Evolutionary conservation across 2,113 vertebrate genomes (phyloP), one percentile per base, ranked within the genome.

Genomic region (Lophotis ruficrista): DNA sequence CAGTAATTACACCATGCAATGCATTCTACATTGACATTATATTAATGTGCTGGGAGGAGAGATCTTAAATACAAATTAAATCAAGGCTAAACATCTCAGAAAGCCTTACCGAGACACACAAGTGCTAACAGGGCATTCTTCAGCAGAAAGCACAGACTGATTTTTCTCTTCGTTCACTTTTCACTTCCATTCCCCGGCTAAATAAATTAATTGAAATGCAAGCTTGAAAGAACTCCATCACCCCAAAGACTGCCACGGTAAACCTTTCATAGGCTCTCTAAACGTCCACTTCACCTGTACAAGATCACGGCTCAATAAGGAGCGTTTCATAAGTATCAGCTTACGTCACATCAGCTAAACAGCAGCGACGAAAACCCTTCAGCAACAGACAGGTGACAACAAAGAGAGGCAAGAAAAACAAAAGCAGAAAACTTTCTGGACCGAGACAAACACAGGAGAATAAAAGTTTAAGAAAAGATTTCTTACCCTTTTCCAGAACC

Each of bases 11-110:
- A 96, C 89, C 72, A 82, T 62, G 92, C 89, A 87, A 92, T 83
- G 91, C 93, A 90, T 94, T 96, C 96, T 94, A 91, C 95, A 91
- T 68, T 97, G 96, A 97, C 97, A 96, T 87, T 96, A 94, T 94
- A 97, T 97, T 97, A 96, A 97, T 94, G 86, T 88, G 92, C 83
- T 91, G 92, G 96, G 97, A 97, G 95, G 92, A 94, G 86, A 96
- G 83, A 97, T 88, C 94, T 96, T 94, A 96, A 96, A 95, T 89
- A 90, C 20, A 19, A 96, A 97, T 97, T 96, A 96, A 97, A 97
- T 97, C 93, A 92, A 96, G 94, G 92, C 89, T 97, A 94, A 96
- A 78, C 78, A 96, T 97, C 94, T 96, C 92, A 79, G 87, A 71
- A 78, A 96, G 80, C 78, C 72, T 84, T 33, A 37, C 15, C 1